Evolutionary conservation across 2,888 invertebrate genomes (phyloP), one percentile per base, ranked within the genome.

Genomic region (Phaedon cochleariae): DNA sequence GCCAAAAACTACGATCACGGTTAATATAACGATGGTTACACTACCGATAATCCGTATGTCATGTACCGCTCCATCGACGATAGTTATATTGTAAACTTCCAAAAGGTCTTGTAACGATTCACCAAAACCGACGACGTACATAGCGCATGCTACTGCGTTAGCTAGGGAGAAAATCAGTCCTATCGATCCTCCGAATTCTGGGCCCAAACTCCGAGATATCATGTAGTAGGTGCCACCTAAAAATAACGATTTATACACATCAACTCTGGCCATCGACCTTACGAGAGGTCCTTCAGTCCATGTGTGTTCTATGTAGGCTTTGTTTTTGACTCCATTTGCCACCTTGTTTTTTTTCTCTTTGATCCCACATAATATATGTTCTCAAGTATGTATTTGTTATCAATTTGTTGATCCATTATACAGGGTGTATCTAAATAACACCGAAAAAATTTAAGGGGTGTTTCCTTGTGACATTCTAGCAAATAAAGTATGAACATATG

Each of bases 41-140:
- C 91, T 89, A 6, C 96, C 96, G 78, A 95, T 92, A 64, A 96
- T 92, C 59, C 95, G 87, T 71, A 94, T 90, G 79, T 92, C 92
- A 84, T 90, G 85, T 0, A 88, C 84, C 10, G 85, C 88, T 12
- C 90, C 90, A 79, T 92, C 93, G 7, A 92, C 79, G 70, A 93
- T 90, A 62, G 82, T 79, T 31, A 86, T 75, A 1, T 84, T 87
- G 76, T 88, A 84, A 5, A 85, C 83, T 64, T 83, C 77, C 72
- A 95, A 84, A 52, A 94, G 87, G 69, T 91, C 90, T 70, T 89
- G 87, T 83, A 95, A 87, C 0, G 96, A 94, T 83, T 98, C 98
- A 66, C 96, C 95, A 81, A 98, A 98, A 2, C 98, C 98, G n/a
- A 98, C 97, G 5, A 96, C 94, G 81, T 98, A 97, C 96, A 98